These are phyloP conservation scores for Arnoldichthys spilopterus DNA, from an alignment of 2,797 vertebrate genomes.

Conservation along the genomic window DNA sequence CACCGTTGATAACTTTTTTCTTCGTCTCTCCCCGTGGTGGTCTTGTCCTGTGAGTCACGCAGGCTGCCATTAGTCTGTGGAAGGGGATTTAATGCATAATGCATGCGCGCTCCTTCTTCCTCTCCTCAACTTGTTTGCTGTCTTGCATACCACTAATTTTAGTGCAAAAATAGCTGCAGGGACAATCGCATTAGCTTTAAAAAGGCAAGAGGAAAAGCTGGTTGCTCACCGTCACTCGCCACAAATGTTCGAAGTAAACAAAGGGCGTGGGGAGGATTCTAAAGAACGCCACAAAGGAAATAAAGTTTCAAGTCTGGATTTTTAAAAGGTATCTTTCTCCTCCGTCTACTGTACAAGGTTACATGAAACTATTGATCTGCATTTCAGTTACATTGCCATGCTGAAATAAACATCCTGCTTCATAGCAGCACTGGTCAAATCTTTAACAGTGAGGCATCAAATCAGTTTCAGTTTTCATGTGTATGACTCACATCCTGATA, in stretches of 20 bases:
- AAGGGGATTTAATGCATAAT: constrained; percentile 56
- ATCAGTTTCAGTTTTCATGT: constrained; percentile 23
- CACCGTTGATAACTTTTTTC: constrained; percentile 26
- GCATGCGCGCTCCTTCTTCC: constrained; percentile 38
- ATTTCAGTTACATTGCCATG: not conserved
- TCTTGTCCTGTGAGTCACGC: constrained; percentile 52
- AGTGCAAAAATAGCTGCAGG: constrained; percentile 55
- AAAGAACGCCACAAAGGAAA: constrained; percentile 13
- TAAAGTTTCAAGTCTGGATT: constrained; percentile 21
- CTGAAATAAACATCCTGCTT: constrained; percentile 15
- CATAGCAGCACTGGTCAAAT: constrained; percentile 14
- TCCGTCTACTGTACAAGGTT: constrained; percentile 11
- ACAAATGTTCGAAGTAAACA: constrained; percentile 10
- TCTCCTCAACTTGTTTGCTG: constrained; percentile 45
- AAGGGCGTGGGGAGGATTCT: constrained; percentile 36
- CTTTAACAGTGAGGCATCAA: not conserved
- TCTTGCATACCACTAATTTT: constrained; percentile 53
- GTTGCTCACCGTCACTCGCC: constrained; percentile 32
- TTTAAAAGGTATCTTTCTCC: constrained; percentile 14
- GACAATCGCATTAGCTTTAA: constrained; percentile 50
- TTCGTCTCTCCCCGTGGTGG: constrained; percentile 10
- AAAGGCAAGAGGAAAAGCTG: constrained; percentile 8
- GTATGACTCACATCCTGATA: constrained; percentile 34
- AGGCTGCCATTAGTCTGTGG: constrained; percentile 50
- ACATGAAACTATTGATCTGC: constrained; percentile 26